Base-by-base conservation (phyloP, 1,140 invertebrate genomes). In the Apocrypta bakeri region DNA sequence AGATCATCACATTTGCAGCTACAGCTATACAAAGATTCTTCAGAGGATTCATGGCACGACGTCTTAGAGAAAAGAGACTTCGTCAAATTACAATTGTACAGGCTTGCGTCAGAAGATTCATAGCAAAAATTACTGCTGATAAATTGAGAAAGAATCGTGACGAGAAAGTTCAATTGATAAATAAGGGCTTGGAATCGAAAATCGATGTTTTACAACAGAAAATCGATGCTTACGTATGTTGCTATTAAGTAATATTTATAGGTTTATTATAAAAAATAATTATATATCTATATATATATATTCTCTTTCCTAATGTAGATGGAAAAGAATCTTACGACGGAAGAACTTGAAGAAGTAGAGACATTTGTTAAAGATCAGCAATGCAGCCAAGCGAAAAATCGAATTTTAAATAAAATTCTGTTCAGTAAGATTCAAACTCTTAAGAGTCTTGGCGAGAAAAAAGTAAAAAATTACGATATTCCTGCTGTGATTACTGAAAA, bases 1-100 rank as follows among this genome's bases (percentile, higher is more conserved):
- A 1, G 92, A 90, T 29, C 93, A 95, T 68, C 99, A 96, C 88
- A 85, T 90, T 92, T 24, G 90, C 92, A 0, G 92, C 92, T 0
- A 91, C 89, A 0, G 86, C 89, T 0, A 93, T 98, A 76, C 97
- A 98, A 91, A 94, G 94, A 31, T 92, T 94, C 84, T 93, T 95
- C 0, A 93, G 98, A 9, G 96, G 96, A 7, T 99, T 95, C 87
- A 90, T 99, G 71, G 96, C 95, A 0, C 91, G 97, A 37, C 93
- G 93, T 68, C 92, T 93, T 7, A 97, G 95, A 84, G 92, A 93
- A 74, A 94, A 94, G 82, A 94, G 93, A n/a, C 91, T 93, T 8
- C 89, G 92, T 0, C 93, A 95, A 40, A 95, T 99, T 24, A 91
- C 99, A 31, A 93, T 96, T 17, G 95, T 96, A 11, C 98, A 99